A percentile compares a stretch with the other conserved stretches of the same genome.
These are phyloP conservation scores for Campoplex capitator DNA, from an alignment of 2,888 invertebrate species.

Conservation along the genomic window DNA sequence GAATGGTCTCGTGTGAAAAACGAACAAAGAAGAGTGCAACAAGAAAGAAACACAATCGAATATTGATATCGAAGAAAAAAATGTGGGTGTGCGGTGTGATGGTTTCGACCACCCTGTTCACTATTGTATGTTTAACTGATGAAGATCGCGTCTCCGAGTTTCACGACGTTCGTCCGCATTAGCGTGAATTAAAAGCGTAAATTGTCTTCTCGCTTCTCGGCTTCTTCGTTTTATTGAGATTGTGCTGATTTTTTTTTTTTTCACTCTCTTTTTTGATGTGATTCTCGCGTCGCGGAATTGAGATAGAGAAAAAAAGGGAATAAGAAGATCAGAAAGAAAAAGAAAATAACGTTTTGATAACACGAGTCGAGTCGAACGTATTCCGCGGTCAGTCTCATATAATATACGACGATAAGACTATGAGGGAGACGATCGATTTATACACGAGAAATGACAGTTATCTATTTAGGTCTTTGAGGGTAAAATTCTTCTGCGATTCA, in stretches of 20 bases:
- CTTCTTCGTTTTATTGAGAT: constrained; percentile 38
- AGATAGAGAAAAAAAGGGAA: background rate
- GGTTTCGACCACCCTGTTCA: constrained; percentile 41
- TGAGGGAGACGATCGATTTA: constrained; percentile 3
- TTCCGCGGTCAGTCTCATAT: constrained; percentile 9
- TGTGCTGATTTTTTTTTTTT: background rate
- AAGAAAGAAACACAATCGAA: background rate
- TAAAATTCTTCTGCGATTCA: constrained; percentile 37
- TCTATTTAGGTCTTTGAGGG: constrained; percentile 75
- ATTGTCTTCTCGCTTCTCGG: constrained; percentile 31
- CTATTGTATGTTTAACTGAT: constrained; percentile 45
- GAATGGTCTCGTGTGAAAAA: background rate
- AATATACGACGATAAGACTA: constrained; percentile 40
- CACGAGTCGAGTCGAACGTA: constrained; percentile 23
- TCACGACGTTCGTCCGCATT: constrained; percentile 24
- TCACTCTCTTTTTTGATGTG: too few relatives aligned
- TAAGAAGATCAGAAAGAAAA: background rate
- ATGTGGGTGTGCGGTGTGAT: background rate
- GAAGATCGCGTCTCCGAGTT: constrained; percentile 28
- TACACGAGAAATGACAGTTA: constrained; percentile 71
- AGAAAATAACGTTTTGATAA: constrained; percentile 40
- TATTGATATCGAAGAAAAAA: background rate
- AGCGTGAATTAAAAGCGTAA: constrained; percentile 9
- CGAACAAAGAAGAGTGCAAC: too few relatives aligned
- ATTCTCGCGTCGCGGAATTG: too few relatives aligned